These are phyloP conservation scores for Trypoxylon attenuatum DNA, from an alignment of 2,888 invertebrate genomes.

Conservation along the genomic window DNA sequence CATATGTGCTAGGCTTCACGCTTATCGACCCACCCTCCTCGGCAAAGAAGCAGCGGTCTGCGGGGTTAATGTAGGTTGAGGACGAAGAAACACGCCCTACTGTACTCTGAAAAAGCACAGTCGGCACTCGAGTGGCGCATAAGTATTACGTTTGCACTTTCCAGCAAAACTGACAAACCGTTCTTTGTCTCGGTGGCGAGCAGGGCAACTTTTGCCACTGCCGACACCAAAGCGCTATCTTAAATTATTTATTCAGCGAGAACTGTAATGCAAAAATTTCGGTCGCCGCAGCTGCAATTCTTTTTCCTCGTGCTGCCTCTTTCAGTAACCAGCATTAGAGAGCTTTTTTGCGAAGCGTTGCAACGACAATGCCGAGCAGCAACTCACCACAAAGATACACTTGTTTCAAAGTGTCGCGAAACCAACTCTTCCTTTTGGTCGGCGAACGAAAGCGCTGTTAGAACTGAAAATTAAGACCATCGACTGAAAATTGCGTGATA, in stretches of 20 bases:
- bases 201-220: too few species aligned
- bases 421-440: too few species aligned
- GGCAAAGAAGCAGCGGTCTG: slow-evolving; percentile 31
- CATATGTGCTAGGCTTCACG: slow-evolving; percentile 51
- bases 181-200: slow-evolving; percentile 42
- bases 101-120: slow-evolving; percentile 39
- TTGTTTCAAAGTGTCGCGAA: too few species aligned
- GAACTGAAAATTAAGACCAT: too few species aligned
- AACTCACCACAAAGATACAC: too few species aligned
- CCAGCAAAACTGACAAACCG: slow-evolving; percentile 39
- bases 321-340: too few species aligned
- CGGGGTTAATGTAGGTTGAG: slow-evolving; percentile 61
- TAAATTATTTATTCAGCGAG: slow-evolving; percentile 21
- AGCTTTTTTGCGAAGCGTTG: too few species aligned
- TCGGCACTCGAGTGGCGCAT: slow-evolving; percentile 23
- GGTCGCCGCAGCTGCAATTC: too few species aligned
- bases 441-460: too few species aligned
- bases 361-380: too few species aligned
- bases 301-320: too few species aligned
- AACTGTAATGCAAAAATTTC: background rate
- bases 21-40: slow-evolving; percentile 59
- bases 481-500: slow-evolving; percentile 55
- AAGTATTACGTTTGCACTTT: slow-evolving; percentile 46
- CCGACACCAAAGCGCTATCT: slow-evolving; percentile 17
- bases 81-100: slow-evolving; percentile 42